Evolutionary conservation across 1,140 invertebrate species (phyloP), one percentile per base, ranked within the genome.

Genomic region (Aphelenchoides avenae): DNA sequence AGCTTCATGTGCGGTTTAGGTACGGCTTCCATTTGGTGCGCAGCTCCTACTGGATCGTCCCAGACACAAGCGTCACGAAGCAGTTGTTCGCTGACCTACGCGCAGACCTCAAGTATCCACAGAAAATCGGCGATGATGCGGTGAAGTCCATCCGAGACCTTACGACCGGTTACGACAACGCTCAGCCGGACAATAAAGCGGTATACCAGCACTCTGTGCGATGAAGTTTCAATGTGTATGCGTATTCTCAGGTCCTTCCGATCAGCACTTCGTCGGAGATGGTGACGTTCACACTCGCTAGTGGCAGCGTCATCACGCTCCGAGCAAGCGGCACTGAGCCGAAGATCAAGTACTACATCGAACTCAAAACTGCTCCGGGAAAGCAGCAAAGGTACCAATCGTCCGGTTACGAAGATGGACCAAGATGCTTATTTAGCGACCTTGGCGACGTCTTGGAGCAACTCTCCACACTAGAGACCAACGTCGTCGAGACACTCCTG

Each of bases 271-370:
- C 83, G 29, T 87, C 84, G 56, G 87, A 94, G 79, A 98, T 99
- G 94, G 87, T 99, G n/a, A 93, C 91, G 1, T 93, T 97, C 77
- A 84, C 84, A 13, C 93, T 96, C 78, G 81, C 83, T 42, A 91
- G 90, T 80, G 91, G 89, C 2, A 83, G 89, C 58, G 84, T 88
- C 6, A 82, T 87, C 0, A 96, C 91, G 0, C 78, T 98, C 6
- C 84, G 95, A 61, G 94, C 92, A 0, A 95, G 91, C 80, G 95
- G 95, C 18, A 99, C 95, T 0, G 95, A 99, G 79, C 94, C 94
- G 15, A 99, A 99, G 80, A 84, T 96, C 52, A 96, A 96, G 80
- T 96, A 94, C 78, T 97, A 97, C 79, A 88, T 88, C 0, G 93
- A 98, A 80, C 81, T 92, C 47, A 67, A 56, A 9, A 77, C 73